Evolutionary conservation across 2,113 vertebrate species (phyloP).

Genomic region (Todiramphus saurophagus): DNA sequence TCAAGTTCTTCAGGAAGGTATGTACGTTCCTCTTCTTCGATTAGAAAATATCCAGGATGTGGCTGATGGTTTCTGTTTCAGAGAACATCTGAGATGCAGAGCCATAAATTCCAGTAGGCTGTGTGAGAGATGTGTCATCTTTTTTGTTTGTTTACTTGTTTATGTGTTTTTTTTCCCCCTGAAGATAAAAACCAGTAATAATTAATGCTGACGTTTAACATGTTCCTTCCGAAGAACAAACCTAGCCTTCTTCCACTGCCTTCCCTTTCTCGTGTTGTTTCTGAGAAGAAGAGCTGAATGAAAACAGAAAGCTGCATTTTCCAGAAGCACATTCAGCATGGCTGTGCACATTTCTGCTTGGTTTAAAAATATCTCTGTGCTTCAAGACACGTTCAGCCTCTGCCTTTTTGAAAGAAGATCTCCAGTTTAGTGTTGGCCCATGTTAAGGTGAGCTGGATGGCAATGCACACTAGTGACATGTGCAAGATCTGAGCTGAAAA

Average conservation of each 20-base stretch:
- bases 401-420: background rate
- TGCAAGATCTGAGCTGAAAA: background rate
- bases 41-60: background rate
- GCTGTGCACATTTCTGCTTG: rapidly evolving
- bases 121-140: background rate
- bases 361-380: background rate
- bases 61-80: background rate
- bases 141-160: conserved; percentile 29
- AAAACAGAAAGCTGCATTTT: conserved; percentile 9
- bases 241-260: background rate
- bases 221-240: background rate
- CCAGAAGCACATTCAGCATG: background rate
- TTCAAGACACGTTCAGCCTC: background rate
- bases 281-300: background rate
- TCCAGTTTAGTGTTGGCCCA: background rate
- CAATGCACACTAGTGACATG: background rate
- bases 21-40: background rate
- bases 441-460: background rate
- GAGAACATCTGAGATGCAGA: background rate
- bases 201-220: background rate
- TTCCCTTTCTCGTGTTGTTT: background rate
- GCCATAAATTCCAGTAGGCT: background rate
- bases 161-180: background rate
- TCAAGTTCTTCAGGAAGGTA: background rate
- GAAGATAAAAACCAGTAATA: background rate